Percentiles rank a stretch among this genome's conserved stretches.
Evolutionary conservation across 2,113 vertebrate genomes (phyloP).

Genomic region (Gallinago paraguaiae): DNA sequence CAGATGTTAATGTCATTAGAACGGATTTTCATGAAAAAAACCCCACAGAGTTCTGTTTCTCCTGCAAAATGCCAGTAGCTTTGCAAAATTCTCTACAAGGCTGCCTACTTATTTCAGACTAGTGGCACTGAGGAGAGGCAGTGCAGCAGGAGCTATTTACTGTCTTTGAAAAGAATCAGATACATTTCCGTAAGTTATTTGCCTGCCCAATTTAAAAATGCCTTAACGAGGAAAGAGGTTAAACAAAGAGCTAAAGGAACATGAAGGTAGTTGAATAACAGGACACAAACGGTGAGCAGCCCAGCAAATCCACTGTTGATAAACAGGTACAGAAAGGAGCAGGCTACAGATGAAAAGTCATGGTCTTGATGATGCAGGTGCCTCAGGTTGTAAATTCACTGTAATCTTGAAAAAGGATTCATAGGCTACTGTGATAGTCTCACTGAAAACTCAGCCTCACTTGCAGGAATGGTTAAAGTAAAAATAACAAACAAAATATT

Average conservation of each 20-base stretch:
- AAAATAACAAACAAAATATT: constrained; percentile 16
- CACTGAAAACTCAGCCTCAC: neutral
- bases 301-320: neutral
- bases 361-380: rapidly evolving
- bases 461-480: neutral
- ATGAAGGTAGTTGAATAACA: neutral
- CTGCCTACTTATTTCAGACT: neutral
- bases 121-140: neutral
- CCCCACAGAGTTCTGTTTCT: constrained; percentile 8
- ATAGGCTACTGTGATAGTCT: neutral
- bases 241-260: neutral
- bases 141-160: neutral
- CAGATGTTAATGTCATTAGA: constrained; percentile 66
- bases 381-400: neutral
- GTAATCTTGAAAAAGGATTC: neutral
- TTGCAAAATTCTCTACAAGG: neutral
- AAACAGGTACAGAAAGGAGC: neutral
- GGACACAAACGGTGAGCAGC: neutral
- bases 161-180: neutral
- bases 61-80: constrained; percentile 51
- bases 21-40: constrained; percentile 45
- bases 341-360: neutral
- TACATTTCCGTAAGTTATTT: neutral
- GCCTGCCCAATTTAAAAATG: neutral
- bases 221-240: neutral